These are phyloP conservation scores for Hozukius guyotensis DNA, from an alignment of 2,797 vertebrate genomes.

Conservation along the genomic window DNA sequence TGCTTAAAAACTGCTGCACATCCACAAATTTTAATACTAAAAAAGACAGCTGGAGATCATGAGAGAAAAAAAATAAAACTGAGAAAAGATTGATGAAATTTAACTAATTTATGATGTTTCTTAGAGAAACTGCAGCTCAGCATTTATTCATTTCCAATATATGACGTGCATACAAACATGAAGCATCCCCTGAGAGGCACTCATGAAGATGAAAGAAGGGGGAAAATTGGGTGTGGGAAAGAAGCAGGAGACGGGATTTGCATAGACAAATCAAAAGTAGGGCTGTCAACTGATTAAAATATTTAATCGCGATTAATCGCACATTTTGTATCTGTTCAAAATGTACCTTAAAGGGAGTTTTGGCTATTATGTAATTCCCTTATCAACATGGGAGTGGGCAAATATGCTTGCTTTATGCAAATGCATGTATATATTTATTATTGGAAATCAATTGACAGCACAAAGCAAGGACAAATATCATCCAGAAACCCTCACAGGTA, in stretches of 20 bases:
- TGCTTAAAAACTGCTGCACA: slow-evolving; percentile 17
- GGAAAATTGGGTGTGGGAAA: background rate
- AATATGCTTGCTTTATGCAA: background rate
- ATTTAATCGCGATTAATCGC: background rate
- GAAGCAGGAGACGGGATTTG: background rate
- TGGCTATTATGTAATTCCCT: background rate
- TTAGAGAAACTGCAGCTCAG: background rate
- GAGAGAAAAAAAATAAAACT: background rate
- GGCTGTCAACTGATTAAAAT: background rate
- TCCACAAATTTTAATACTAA: background rate
- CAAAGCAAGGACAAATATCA: background rate
- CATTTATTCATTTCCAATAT: background rate
- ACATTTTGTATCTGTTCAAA: background rate
- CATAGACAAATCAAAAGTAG: background rate
- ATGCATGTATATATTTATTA: background rate
- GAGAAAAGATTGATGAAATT: background rate
- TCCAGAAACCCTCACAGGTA: background rate
- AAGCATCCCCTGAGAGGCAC: background rate
- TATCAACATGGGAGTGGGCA: background rate
- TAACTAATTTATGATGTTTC: background rate
- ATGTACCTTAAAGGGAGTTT: background rate
- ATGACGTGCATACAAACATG: background rate
- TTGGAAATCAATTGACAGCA: background rate
- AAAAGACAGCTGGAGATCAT: background rate
- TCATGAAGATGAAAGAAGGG: background rate